Evolutionary conservation across 2,113 vertebrate genomes (phyloP), one percentile per base, ranked within the genome.

Genomic region (Lamprotornis superbus): DNA sequence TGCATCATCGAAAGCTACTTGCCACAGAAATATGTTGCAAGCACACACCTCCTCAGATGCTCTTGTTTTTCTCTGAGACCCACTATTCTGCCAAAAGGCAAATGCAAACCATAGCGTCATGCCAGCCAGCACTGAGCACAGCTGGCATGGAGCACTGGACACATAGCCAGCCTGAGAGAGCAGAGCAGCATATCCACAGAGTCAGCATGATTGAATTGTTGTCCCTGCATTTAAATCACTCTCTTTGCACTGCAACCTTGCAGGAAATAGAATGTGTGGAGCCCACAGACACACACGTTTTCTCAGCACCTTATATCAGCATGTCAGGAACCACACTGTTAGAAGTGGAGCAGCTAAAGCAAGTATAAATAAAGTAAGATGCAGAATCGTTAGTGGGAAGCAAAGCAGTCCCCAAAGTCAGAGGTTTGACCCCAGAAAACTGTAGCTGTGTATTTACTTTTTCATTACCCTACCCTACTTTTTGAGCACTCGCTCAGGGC

Each of bases 191-290:
- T 42, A 53, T 30, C 31, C 4, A 8, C 44, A 71, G 23, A 1
- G 1, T 8, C 1, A 1, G 10, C 0, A 2, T 2, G 19, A 67
- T 8, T 42, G 31, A 50, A 33, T 5, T 44, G 2, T 5, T 77
- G 46, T 18, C 14, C 19, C 6, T 7, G 49, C 31, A 16, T 23
- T 76, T 49, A 63, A 81, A 65, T 21, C 5, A 1, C 27, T 33
- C 18, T 50, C 46, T 61, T 71, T 75, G 39, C 49, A 37, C 21
- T 24, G 7, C 21, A 44, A 12, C 9, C 24, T 35, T 53, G 28
- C 27, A 69, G 76, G 39, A 77, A 35, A 15, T 10, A 89, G 56
- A 61, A 50, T 2, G 2, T 28, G 28, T n/a, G 40, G 31, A 55
- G 47, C 31, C 31, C 33, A 27, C 4, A 44, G 49, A 31, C 31